These are phyloP conservation scores for Potamilus streckersoni DNA, from an alignment of 1,140 invertebrate genomes.

Conservation along the genomic window DNA sequence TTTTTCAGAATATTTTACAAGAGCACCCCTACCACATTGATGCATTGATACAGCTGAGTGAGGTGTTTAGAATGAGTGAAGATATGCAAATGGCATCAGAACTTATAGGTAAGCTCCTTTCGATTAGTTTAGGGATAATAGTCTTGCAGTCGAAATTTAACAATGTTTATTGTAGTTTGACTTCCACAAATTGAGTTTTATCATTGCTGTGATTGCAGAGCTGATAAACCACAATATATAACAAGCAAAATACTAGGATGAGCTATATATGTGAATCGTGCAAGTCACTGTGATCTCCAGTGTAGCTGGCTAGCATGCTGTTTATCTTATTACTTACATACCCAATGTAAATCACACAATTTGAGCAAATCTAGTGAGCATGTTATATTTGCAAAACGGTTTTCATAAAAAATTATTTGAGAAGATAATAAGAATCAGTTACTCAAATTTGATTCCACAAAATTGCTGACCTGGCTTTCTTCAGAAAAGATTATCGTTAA, in stretches of 20 bases:
- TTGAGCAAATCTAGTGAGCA: too few species aligned
- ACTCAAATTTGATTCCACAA: conserved; percentile 1
- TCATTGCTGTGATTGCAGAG: too few species aligned
- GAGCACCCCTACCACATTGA: conserved; percentile 86
- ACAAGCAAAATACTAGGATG: too few species aligned
- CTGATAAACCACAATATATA: too few species aligned
- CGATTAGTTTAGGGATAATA: neutral
- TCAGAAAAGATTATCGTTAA: neutral
- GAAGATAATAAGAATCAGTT: conserved; percentile 2
- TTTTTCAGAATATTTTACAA: conserved; percentile 78
- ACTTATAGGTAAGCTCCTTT: conserved; percentile 71
- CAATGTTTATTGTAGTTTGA: too few species aligned
- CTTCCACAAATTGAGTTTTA: too few species aligned
- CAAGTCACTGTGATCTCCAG: too few species aligned
- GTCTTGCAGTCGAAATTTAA: neutral
- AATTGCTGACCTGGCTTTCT: conserved; percentile 3
- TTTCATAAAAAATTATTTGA: neutral
- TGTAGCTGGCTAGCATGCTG: too few species aligned
- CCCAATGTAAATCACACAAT: too few species aligned
- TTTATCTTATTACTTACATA: too few species aligned
- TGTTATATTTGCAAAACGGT: too few species aligned
- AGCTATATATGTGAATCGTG: too few species aligned
- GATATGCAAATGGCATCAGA: conserved; percentile 84
- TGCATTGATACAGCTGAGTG: conserved; percentile 85
- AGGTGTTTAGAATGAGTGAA: conserved; percentile 83